These are phyloP conservation scores for Pyrrhia umbra DNA, from an alignment of 2,888 invertebrate species.

Conservation along the genomic window DNA sequence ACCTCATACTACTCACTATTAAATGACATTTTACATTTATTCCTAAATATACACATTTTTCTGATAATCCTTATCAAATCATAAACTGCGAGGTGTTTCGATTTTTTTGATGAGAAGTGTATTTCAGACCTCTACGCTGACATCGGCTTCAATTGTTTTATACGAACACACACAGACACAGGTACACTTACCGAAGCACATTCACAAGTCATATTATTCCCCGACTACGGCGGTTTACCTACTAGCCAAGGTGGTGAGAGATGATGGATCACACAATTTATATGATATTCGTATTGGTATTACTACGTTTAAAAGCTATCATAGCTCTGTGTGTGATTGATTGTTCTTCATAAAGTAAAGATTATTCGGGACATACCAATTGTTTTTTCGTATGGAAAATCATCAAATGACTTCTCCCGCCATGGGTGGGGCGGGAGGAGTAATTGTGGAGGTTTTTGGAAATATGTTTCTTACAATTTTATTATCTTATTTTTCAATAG, in stretches of 20 bases:
- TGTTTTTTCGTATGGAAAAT: too few species aligned
- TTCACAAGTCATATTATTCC: slow-evolving; percentile 29
- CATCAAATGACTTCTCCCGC: too few species aligned
- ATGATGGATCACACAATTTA: slow-evolving; percentile 65
- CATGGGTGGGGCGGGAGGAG: too few species aligned
- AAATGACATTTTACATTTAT: too few species aligned
- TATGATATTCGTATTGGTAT: slow-evolving; percentile 64
- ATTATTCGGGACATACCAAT: slow-evolving; percentile 22
- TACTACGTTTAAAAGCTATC: slow-evolving; percentile 69
- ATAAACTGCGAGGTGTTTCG: too few species aligned
- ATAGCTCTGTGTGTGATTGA: slow-evolving; percentile 73
- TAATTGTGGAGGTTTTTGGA: too few species aligned
- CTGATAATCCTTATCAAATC: too few species aligned
- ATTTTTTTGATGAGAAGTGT: too few species aligned
- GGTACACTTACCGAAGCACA: not conserved
- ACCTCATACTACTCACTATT: too few species aligned
- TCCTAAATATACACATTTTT: too few species aligned
- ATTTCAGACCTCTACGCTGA: not conserved
- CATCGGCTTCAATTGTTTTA: not conserved
- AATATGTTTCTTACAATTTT: too few species aligned
- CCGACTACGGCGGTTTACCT: slow-evolving; percentile 40
- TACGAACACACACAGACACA: not conserved
- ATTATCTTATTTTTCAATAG: too few species aligned
- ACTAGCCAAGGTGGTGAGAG: slow-evolving; percentile 36
- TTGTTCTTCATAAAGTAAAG: slow-evolving; percentile 56